Percentiles rank a stretch among this genome's conserved stretches.
Evolutionary conservation across 2,888 invertebrate species (phyloP).

Genomic region (Ypsolopha sequella): DNA sequence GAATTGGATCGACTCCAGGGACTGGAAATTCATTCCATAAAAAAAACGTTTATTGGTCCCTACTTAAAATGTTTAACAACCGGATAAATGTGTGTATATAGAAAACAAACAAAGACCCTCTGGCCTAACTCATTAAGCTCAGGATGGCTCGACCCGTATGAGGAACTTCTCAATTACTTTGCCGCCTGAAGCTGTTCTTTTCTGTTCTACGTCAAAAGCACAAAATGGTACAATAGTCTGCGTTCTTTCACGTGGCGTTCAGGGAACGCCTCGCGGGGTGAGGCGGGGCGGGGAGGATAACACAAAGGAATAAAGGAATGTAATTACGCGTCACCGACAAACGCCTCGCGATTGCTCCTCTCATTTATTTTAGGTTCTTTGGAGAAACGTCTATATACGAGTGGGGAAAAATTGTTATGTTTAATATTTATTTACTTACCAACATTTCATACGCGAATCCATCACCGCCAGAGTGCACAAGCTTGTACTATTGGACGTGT

Average conservation of each 20-base stretch:
- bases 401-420: too few species aligned
- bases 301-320: conserved; percentile 40
- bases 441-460: too few species aligned
- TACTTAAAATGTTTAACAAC: too few species aligned
- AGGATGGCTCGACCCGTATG: conserved; percentile 5
- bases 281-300: conserved; percentile 18
- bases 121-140: conserved; percentile 5
- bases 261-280: not conserved
- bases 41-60: too few species aligned
- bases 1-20: too few species aligned
- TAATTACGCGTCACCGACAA: conserved; percentile 53
- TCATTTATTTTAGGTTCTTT: conserved; percentile 16
- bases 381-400: not conserved
- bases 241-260: conserved; percentile 12
- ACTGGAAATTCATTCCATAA: too few species aligned
- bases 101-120: not conserved
- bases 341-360: conserved; percentile 30
- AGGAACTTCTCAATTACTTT: conserved; percentile 6
- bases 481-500: too few species aligned
- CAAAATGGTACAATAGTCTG: conserved; percentile 2
- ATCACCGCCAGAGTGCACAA: too few species aligned
- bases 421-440: too few species aligned
- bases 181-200: conserved; percentile 8
- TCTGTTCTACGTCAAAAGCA: conserved; percentile 7
- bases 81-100: too few species aligned